Evolutionary conservation across 2,113 vertebrate species (phyloP).

Genomic region (Chlorodrepanis virens): DNA sequence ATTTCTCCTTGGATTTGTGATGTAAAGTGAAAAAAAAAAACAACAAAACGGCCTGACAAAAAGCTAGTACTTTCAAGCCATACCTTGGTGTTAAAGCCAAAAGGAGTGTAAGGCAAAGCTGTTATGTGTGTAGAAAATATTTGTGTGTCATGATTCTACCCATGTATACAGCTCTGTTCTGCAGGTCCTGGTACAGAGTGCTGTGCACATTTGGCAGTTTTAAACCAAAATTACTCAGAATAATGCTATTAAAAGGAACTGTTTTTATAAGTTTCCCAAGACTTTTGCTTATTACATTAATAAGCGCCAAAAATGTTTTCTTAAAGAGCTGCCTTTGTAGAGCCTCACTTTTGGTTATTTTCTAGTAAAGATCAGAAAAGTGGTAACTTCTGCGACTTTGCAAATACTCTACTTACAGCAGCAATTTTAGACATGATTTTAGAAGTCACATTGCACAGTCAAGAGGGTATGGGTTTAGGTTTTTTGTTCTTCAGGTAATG

Average conservation of each 20-base stretch:
- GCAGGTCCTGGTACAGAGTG: background rate
- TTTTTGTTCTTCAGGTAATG: background rate
- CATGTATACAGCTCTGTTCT: background rate
- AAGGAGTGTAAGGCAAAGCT: background rate
- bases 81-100: background rate
- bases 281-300: background rate
- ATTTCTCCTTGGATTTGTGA: slow-evolving; percentile 4
- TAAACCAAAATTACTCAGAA: background rate
- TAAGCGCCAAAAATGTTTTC: background rate
- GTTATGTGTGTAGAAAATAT: background rate
- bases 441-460: background rate
- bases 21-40: background rate
- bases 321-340: background rate
- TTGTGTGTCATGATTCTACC: background rate
- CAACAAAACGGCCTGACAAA: background rate
- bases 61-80: background rate
- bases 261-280: background rate
- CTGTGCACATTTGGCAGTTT: background rate
- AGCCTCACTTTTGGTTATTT: background rate
- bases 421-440: background rate
- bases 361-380: background rate
- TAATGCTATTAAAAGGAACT: background rate
- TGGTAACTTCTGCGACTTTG: background rate
- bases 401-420: background rate
- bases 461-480: background rate